These are phyloP conservation scores for Spinus pinus DNA, from an alignment of 2,797 vertebrate genomes.

Conservation along the genomic window DNA sequence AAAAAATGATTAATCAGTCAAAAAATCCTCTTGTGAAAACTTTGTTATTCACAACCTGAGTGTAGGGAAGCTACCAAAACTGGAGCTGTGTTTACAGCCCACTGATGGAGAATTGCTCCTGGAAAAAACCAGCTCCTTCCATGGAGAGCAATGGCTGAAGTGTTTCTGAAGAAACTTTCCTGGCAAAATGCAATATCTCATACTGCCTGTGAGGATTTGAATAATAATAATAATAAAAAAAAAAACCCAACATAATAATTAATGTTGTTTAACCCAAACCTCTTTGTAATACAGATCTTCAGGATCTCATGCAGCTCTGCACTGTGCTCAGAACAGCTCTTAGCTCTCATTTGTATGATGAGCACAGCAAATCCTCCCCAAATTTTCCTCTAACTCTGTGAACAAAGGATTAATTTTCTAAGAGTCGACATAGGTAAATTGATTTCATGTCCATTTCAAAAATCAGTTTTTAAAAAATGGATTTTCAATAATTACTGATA, in stretches of 20 bases:
- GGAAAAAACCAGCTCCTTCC: neutral
- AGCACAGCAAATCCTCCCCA: neutral
- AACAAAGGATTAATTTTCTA: constrained; percentile 33
- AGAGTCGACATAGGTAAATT: neutral
- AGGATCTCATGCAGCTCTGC: neutral
- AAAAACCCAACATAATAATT: neutral
- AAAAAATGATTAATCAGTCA: neutral
- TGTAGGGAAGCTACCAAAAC: neutral
- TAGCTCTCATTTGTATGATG: neutral
- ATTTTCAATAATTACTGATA: neutral
- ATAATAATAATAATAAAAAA: neutral
- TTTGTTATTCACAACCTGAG: neutral
- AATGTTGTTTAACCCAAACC: neutral
- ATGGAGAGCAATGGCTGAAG: neutral
- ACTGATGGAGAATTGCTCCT: neutral
- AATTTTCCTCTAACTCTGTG: neutral
- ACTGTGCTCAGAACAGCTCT: neutral
- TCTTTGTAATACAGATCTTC: neutral
- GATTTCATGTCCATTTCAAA: neutral
- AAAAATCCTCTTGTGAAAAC: neutral
- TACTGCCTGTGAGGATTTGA: neutral
- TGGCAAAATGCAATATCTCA: neutral
- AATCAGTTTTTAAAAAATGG: neutral
- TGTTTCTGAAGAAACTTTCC: neutral
- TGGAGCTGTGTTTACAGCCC: neutral